Conservation (phyloP, 2,113 vertebrate species). For the Drymodes brunneopygia region DNA sequence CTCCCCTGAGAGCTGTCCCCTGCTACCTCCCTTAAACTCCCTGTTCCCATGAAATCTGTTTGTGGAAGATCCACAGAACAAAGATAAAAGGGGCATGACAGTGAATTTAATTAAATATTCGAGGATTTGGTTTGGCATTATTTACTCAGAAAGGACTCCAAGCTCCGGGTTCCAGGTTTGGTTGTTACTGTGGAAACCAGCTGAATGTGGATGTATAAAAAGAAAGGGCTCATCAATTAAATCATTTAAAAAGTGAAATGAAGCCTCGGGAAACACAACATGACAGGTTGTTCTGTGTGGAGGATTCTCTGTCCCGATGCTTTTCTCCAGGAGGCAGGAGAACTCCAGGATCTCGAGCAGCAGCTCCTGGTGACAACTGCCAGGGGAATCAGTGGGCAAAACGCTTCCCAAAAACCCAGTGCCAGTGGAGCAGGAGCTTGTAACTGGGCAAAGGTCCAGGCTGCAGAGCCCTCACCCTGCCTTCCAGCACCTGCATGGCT, state of each 20-base stretch:
- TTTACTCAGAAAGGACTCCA: constrained; percentile 43
- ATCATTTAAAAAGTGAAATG: constrained; percentile 38
- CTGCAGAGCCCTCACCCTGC: not conserved
- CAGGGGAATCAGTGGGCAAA: not conserved
- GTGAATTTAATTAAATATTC: constrained; percentile 6
- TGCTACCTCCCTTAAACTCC: not conserved
- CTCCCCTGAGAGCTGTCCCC: not conserved
- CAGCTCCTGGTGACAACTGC: not conserved
- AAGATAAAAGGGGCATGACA: not conserved
- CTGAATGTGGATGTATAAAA: constrained; percentile 5
- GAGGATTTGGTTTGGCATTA: constrained; percentile 19
- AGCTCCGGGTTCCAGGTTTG: constrained; percentile 30
- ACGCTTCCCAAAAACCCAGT: not conserved
- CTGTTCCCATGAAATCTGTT: not conserved
- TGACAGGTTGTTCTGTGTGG: not conserved
- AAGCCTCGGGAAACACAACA: constrained; percentile 10
- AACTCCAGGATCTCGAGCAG: not conserved
- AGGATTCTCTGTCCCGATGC: not conserved
- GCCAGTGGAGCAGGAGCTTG: not conserved
- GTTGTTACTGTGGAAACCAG: constrained; percentile 72
- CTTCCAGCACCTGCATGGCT: accelerated
- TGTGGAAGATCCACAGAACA: not conserved
- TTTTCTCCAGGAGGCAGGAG: not conserved
- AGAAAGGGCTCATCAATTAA: constrained; percentile 62
- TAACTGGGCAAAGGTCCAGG: accelerated